phyloP scores from a whole-genome alignment of 2,888 invertebrate species.

The Argyresthia albistria region DNA sequence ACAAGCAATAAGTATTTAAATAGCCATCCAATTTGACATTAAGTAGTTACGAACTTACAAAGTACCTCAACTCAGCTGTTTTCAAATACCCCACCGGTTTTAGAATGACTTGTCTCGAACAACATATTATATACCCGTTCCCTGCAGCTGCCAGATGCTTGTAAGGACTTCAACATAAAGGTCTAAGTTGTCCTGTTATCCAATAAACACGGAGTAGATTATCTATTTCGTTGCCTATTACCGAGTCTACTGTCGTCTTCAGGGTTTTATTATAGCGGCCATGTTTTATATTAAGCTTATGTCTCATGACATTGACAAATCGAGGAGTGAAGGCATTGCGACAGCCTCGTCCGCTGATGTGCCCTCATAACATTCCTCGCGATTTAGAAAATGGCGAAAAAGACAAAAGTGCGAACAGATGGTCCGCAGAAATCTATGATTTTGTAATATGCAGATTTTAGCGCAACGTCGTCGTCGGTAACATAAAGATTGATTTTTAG shows the following conservation, averaged over 20 bases:
- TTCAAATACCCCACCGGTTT: too few relatives aligned
- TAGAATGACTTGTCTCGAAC: too few relatives aligned
- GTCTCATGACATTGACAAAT: slow-evolving; percentile 57
- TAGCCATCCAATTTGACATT: too few relatives aligned
- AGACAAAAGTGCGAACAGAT: neutral
- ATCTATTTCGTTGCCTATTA: neutral
- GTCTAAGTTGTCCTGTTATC: too few relatives aligned
- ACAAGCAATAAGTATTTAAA: too few relatives aligned
- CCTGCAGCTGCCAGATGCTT: too few relatives aligned
- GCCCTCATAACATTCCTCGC: slow-evolving; percentile 18
- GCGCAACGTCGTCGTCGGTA: too few relatives aligned
- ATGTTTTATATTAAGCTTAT: slow-evolving; percentile 9
- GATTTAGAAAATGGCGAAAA: slow-evolving; percentile 1
- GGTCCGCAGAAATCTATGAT: neutral
- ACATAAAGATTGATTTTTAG: too few relatives aligned
- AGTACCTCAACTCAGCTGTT: too few relatives aligned
- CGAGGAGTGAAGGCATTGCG: slow-evolving; percentile 37
- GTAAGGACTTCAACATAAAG: too few relatives aligned
- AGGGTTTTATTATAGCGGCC: neutral
- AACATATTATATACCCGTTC: too few relatives aligned
- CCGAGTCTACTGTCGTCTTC: neutral
- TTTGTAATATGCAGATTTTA: neutral
- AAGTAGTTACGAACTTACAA: too few relatives aligned
- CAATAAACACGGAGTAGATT: neutral
- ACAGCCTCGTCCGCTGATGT: slow-evolving; percentile 30